Percentiles rank a stretch among this genome's conserved stretches.
Evolutionary conservation across 2,797 vertebrate species (phyloP).

Genomic region (Parambassis ranga): DNA sequence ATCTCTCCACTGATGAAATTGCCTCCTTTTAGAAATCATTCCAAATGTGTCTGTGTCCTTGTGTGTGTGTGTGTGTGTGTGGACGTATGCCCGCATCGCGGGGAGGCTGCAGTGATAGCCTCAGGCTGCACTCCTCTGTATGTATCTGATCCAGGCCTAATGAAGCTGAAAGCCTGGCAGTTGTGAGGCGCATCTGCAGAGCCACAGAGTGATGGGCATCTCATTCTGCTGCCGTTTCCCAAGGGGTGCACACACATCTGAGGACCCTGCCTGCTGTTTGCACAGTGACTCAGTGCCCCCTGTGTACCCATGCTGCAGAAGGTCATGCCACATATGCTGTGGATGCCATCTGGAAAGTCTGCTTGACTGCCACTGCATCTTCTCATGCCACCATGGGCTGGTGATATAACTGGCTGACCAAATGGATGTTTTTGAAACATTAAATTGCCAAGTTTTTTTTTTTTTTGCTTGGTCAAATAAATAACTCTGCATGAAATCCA

Average conservation of each 20-base stretch:
- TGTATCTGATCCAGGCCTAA: constrained; percentile 87
- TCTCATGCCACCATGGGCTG: constrained; percentile 33
- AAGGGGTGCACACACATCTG: constrained; percentile 77
- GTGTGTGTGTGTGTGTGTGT: constrained; percentile 10
- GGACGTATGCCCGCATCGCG: constrained; percentile 46
- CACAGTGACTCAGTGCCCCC: constrained; percentile 62
- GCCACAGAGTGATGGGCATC: constrained; percentile 90
- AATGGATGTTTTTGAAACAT: constrained; percentile 5
- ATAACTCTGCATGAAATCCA: constrained; percentile 20
- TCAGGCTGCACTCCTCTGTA: constrained; percentile 75
- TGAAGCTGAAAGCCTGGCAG: constrained; percentile 89
- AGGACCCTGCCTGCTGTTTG: constrained; percentile 76
- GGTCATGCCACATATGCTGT: constrained; percentile 80
- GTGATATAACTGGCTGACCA: constrained; percentile 34
- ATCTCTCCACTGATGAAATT: constrained; percentile 68
- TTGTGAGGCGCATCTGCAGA: constrained; percentile 86
- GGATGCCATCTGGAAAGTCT: constrained; percentile 71
- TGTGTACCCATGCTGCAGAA: constrained; percentile 67
- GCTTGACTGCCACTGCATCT: constrained; percentile 41
- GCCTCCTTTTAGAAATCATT: constrained; percentile 73
- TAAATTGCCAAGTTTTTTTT: not conserved
- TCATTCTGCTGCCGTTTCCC: constrained; percentile 83
- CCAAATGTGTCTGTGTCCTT: constrained; percentile 41
- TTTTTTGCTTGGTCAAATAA: not conserved
- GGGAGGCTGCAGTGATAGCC: constrained; percentile 76